phyloP scores from a whole-genome alignment of 2,888 invertebrate genomes.

The Tetanocera ferruginea region DNA sequence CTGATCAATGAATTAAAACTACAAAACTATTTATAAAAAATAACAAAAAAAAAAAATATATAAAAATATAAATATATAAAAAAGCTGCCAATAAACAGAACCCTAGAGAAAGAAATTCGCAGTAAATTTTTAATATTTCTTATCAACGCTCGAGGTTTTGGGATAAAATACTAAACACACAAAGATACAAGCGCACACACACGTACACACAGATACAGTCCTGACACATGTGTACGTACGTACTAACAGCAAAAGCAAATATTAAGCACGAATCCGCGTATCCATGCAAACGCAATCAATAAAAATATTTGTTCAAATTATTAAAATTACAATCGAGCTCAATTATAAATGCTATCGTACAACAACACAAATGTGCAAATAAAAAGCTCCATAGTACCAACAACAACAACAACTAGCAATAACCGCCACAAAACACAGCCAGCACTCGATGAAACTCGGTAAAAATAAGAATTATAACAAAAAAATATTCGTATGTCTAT shows the following conservation, averaged over 20 bases:
- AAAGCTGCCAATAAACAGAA: too few relatives aligned
- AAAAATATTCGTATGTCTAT: neutral
- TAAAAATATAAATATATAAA: too few relatives aligned
- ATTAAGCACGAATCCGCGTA: conserved; percentile 25
- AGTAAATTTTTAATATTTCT: too few relatives aligned
- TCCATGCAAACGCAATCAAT: conserved; percentile 41
- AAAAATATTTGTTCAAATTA: conserved; percentile 45
- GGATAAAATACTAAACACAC: too few relatives aligned
- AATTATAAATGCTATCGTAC: neutral
- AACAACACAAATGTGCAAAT: conserved; percentile 2
- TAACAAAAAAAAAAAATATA: too few relatives aligned
- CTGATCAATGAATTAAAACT: too few relatives aligned
- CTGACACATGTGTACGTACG: neutral
- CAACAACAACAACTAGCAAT: neutral
- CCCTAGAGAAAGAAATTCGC: too few relatives aligned
- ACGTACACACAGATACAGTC: too few relatives aligned
- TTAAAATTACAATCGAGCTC: conserved; percentile 34
- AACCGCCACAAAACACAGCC: neutral
- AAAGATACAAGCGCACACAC: too few relatives aligned
- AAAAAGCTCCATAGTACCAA: neutral
- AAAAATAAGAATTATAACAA: neutral
- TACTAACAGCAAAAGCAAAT: conserved; percentile 26
- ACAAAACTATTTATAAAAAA: too few relatives aligned
- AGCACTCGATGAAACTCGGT: neutral
- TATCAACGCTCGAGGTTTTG: too few relatives aligned